Evolutionary conservation across 2,888 invertebrate genomes (phyloP).

Genomic region (Aleiodes testaceus): DNA sequence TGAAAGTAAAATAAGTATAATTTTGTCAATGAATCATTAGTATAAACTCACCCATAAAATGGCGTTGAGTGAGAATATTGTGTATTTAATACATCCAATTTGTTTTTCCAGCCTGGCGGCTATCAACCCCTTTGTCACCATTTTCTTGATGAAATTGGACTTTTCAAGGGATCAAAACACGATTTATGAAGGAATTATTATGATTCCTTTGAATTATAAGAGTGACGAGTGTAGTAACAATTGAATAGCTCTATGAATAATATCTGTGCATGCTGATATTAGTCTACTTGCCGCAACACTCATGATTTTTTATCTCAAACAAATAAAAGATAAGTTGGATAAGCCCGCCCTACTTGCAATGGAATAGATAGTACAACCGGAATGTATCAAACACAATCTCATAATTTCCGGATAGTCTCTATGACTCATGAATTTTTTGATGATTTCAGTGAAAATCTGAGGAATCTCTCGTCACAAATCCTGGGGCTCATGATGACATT

Average conservation of each 20-base stretch:
- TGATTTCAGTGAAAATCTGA: too few relatives aligned
- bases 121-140: constrained; percentile 72
- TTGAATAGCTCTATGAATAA: constrained; percentile 1
- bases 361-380: constrained; percentile 20
- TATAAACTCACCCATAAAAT: constrained; percentile 84
- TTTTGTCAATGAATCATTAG: constrained; percentile 16
- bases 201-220: background rate
- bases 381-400: constrained; percentile 3
- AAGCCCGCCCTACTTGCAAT: constrained; percentile 66
- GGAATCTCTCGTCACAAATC: too few relatives aligned
- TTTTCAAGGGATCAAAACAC: background rate
- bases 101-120: constrained; percentile 81
- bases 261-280: constrained; percentile 21
- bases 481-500: too few relatives aligned
- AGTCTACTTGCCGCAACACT: constrained; percentile 42
- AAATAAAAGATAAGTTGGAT: constrained; percentile 70
- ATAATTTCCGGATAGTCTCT: constrained; percentile 21
- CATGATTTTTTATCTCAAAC: constrained; percentile 62
- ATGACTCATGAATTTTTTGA: constrained; percentile 4
- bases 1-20: too few relatives aligned
- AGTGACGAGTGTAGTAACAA: background rate
- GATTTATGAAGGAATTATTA: background rate
- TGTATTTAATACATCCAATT: constrained; percentile 87
- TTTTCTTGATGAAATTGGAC: constrained; percentile 42
- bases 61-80: constrained; percentile 86